These are phyloP conservation scores for Morinoia aosen DNA, from an alignment of 2,888 invertebrate genomes.

Conservation along the genomic window DNA sequence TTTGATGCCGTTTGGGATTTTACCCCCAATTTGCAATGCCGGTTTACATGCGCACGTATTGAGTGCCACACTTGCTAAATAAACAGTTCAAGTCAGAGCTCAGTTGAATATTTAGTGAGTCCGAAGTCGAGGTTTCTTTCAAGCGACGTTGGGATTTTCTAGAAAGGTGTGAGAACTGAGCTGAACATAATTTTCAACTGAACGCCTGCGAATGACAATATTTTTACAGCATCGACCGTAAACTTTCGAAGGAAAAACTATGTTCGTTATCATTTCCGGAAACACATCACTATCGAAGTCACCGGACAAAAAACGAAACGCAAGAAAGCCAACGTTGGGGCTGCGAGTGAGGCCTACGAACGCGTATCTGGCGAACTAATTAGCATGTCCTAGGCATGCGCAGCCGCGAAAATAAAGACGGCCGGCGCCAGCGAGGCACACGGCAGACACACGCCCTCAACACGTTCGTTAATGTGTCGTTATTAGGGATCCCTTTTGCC, in stretches of 20 bases:
- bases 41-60: neutral
- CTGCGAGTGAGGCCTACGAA: neutral
- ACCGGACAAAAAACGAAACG: neutral
- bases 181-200: neutral
- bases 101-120: neutral
- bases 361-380: neutral
- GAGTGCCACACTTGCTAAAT: neutral
- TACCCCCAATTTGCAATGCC: neutral
- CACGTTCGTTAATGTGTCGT: neutral
- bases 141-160: neutral
- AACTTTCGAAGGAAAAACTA: neutral
- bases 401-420: neutral
- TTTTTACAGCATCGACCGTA: neutral
- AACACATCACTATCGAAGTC: neutral
- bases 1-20: neutral
- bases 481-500: neutral
- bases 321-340: neutral
- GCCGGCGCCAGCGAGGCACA: neutral
- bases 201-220: neutral
- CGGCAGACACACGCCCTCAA: neutral
- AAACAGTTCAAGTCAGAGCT: neutral
- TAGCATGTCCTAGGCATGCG: neutral
- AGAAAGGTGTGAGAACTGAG: neutral
- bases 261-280: neutral
- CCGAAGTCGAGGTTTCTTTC: neutral